Conservation (phyloP, 2,888 invertebrate genomes). For the Agonopterix arenella region DNA sequence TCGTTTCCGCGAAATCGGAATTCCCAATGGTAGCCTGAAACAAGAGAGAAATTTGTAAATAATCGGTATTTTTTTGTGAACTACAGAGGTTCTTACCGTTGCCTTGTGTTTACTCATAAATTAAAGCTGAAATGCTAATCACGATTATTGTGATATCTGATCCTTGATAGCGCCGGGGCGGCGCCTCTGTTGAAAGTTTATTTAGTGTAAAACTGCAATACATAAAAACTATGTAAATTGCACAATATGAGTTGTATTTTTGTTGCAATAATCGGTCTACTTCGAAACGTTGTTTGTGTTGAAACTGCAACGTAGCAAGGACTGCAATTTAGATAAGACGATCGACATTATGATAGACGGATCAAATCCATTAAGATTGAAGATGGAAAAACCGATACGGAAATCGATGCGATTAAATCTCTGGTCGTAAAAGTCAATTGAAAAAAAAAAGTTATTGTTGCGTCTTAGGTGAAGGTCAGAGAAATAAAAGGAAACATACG, state of each 20-base stretch:
- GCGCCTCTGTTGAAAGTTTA: not conserved
- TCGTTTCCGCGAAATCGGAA: conserved; percentile 23
- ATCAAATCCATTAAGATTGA: conserved; percentile 43
- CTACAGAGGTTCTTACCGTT: no score
- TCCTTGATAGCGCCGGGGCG: no score
- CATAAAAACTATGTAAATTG: not conserved
- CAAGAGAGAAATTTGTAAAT: conserved; percentile 27
- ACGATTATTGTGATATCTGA: no score
- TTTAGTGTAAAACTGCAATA: not conserved
- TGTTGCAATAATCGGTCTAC: not conserved
- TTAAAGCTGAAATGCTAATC: no score
- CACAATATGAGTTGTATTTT: conserved; percentile 2
- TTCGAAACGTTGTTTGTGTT: conserved; percentile 30
- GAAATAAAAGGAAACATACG: no score
- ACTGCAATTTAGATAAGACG: conserved; percentile 50
- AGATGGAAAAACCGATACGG: conserved; percentile 32
- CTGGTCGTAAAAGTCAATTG: not conserved
- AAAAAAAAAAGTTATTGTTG: not conserved
- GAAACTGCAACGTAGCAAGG: conserved; percentile 38
- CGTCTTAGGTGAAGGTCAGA: no score
- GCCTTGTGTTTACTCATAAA: no score
- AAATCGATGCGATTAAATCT: conserved; percentile 12
- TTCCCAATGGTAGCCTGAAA: conserved; percentile 45
- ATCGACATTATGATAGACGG: conserved; percentile 43
- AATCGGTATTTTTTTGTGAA: not conserved